Conservation (phyloP, 2,113 vertebrate genomes). For the Chiloscyllium plagiosum region DNA sequence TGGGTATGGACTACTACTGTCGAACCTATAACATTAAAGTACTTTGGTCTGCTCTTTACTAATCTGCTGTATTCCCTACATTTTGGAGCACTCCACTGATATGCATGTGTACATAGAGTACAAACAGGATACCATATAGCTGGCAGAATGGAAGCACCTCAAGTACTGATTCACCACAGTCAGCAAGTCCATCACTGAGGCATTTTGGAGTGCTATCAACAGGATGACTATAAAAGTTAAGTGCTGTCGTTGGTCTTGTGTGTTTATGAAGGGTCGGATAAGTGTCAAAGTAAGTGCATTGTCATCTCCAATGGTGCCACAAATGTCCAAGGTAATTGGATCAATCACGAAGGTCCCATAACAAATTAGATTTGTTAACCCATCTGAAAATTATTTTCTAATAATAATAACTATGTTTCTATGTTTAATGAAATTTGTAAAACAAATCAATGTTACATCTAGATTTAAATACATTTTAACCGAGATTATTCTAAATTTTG, state of each 20-base stretch:
- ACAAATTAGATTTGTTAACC: not conserved
- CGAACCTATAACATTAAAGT: not conserved
- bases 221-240: not conserved
- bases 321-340: not conserved
- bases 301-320: not conserved
- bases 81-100: not conserved
- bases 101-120: not conserved
- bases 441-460: not conserved
- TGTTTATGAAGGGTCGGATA: not conserved
- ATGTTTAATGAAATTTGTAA: not conserved
- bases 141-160: not conserved
- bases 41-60: not conserved
- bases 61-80: not conserved
- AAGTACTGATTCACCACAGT: not conserved
- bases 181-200: not conserved
- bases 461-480: not conserved
- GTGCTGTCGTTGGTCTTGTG: not conserved
- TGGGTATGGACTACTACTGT: not conserved
- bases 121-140: not conserved
- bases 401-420: not conserved
- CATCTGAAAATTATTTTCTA: not conserved
- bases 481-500: not conserved
- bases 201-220: not conserved
- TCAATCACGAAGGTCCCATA: not conserved
- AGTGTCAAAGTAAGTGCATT: not conserved